Evolutionary conservation across 2,888 invertebrate species (phyloP), one percentile per base, ranked within the genome.

Genomic region (Prosapia bicincta): DNA sequence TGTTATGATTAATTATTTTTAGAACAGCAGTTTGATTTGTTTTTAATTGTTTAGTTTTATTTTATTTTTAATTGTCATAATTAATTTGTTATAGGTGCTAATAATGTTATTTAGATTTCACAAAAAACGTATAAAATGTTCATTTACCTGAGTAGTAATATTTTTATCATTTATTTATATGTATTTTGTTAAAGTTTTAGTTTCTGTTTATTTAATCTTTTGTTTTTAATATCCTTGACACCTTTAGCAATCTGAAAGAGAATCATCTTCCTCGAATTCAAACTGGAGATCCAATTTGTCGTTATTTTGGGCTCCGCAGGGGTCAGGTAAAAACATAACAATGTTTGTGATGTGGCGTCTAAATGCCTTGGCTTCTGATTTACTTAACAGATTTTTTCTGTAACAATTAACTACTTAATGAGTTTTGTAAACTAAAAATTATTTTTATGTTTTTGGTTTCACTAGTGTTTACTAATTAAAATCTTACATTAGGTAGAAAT

Each of bases 231-330:
- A 54, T 54, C 54, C 54, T 54, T 54, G 54, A 54, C 54, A 20
- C 54, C 26, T 78, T 23, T 78, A 83, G 83, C 80, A 81, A 81
- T 67, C 78, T 89, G 76, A 88, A 88, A 83, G 89, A 89, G 81
- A 86, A 86, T 69, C 88, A 88, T 82, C 83, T 89, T 77, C 89
- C 89, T 54, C 84, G 88, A 78, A 89, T 89, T 81, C 89, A 89
- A 81, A 84, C 85, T 74, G 87, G 87, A 67, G 89, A 89, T 82
- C 89, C 89, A 6, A 88, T 89, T 67, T 87, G 88, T 25, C 83
- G 89, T 74, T 89, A 89, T 81, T 88, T 87, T 83, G 89, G 89
- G 67, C 83, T 89, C 24, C 86, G 86, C 78, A 82, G 88, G 78
- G 88, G 88, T 74, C 87, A 88, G 83, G 86, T 87, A 81, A 79